Conservation (phyloP, 2,888 invertebrate genomes). For the Drosophila austrosaltans region DNA sequence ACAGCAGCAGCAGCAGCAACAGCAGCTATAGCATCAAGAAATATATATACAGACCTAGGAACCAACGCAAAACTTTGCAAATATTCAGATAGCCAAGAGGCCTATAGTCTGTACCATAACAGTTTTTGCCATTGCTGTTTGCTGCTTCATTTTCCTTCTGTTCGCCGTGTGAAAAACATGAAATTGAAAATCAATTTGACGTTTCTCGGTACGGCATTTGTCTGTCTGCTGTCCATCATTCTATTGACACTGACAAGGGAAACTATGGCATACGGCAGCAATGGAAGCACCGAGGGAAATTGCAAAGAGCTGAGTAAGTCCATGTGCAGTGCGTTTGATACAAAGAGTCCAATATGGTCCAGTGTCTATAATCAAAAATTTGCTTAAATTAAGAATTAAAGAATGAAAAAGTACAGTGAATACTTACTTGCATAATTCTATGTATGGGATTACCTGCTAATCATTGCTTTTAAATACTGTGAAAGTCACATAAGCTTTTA, state of each 20-base stretch:
- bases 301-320: conserved; percentile 79
- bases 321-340: background rate
- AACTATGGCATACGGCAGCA: conserved; percentile 39
- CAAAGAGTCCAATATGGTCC: background rate
- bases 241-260: conserved; percentile 63
- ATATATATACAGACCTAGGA: background rate
- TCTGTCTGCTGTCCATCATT: conserved; percentile 65
- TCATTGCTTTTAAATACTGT: background rate
- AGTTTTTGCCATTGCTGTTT: conserved; percentile 21
- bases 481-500: background rate
- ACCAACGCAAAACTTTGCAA: background rate
- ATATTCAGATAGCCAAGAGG: conserved; percentile 40
- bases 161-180: conserved; percentile 57
- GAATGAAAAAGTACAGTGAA: background rate
- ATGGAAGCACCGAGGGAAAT: conserved; percentile 37
- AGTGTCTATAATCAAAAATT: background rate
- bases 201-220: conserved; percentile 58
- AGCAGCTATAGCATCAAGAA: background rate
- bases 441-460: background rate
- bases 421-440: background rate
- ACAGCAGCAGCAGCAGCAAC: background rate
- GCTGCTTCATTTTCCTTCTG: conserved; percentile 31
- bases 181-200: conserved; percentile 69
- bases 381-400: background rate
- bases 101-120: conserved; percentile 32